These are phyloP conservation scores for Boloria selene DNA, from an alignment of 2,888 invertebrate species.

Conservation along the genomic window DNA sequence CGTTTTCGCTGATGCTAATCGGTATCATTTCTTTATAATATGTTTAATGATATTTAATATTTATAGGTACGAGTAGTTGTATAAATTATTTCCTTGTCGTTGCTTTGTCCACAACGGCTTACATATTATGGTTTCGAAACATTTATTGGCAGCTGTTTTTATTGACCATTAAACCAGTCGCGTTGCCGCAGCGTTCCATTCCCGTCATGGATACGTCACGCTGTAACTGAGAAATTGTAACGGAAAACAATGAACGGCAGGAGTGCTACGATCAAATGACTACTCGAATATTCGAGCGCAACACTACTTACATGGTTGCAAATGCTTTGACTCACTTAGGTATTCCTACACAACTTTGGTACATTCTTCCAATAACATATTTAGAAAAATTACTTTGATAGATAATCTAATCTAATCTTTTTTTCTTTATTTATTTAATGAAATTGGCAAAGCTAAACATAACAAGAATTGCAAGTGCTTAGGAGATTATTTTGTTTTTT, in stretches of 20 bases:
- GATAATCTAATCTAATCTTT: no score
- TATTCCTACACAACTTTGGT: no score
- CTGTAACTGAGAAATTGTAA: slow-evolving; percentile 53
- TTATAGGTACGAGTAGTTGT: slow-evolving; percentile 1
- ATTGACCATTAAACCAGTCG: slow-evolving; percentile 62
- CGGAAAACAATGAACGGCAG: slow-evolving; percentile 56
- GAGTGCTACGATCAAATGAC: slow-evolving; percentile 58
- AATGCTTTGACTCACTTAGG: not conserved
- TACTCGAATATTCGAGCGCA: slow-evolving; percentile 40
- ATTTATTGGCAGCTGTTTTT: slow-evolving; percentile 60
- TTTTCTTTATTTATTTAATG: no score
- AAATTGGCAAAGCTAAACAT: no score
- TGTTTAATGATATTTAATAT: not conserved
- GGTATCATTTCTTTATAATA: no score
- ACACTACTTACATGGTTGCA: slow-evolving; percentile 3
- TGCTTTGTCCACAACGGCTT: slow-evolving; percentile 36
- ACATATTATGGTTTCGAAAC: slow-evolving; percentile 46
- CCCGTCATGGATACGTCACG: slow-evolving; percentile 60
- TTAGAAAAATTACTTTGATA: not conserved
- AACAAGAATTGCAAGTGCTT: no score
- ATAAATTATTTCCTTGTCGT: slow-evolving; percentile 17
- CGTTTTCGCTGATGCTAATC: no score
- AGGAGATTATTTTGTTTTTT: no score
- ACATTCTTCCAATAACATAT: not conserved
- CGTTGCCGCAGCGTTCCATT: slow-evolving; percentile 51